Evolutionary conservation across 2,888 invertebrate species (phyloP).

Genomic region (Ornithoptera alexandrae): DNA sequence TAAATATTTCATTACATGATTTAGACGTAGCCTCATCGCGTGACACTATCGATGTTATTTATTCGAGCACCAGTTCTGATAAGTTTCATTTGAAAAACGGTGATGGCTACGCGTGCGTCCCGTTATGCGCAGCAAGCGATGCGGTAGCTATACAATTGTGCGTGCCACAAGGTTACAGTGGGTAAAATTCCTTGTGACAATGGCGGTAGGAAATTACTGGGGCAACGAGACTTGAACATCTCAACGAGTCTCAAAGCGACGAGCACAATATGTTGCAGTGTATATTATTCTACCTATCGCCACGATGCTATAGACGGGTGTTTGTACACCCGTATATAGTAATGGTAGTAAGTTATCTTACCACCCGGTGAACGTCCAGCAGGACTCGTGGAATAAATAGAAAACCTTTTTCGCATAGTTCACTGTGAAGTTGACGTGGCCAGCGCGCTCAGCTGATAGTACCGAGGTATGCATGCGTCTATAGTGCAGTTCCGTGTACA

Average conservation of each 20-base stretch:
- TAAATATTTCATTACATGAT: conserved; percentile 68
- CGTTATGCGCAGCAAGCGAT: conserved; percentile 1
- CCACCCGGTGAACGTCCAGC: too few species aligned
- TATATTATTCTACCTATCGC: too few species aligned
- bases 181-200: conserved; percentile 6
- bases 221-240: too few species aligned
- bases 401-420: neutral
- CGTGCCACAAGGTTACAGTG: conserved; percentile 11
- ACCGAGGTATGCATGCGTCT: conserved; percentile 19
- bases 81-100: conserved; percentile 40
- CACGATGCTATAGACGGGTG: too few species aligned
- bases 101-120: conserved; percentile 39
- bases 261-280: too few species aligned
- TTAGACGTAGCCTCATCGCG: conserved; percentile 69
- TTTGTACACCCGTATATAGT: too few species aligned
- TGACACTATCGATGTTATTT: conserved; percentile 57
- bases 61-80: conserved; percentile 53
- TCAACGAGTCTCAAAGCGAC: too few species aligned
- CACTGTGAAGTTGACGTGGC: conserved; percentile 4
- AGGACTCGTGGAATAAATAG: neutral
- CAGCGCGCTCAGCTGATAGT: conserved; percentile 14
- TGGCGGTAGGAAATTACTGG: conserved; percentile 9
- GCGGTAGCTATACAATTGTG: conserved; percentile 17
- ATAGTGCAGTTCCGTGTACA: conserved; percentile 31
- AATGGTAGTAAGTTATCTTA: too few species aligned